Base-by-base conservation (phyloP, 2,113 vertebrate species). In the Pavo muticus region DNA sequence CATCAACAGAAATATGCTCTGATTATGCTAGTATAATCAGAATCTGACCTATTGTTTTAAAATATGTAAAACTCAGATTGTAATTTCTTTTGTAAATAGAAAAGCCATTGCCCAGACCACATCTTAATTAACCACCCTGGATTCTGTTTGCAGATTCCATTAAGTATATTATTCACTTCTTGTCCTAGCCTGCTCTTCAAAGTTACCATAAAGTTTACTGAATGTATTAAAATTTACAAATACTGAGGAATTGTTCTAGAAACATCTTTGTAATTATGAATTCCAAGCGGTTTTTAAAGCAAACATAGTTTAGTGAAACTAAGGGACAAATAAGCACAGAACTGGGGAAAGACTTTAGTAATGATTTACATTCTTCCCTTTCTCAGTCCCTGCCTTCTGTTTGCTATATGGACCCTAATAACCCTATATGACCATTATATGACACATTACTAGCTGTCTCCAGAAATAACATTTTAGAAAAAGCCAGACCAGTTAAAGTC, bases 71-170 rank as follows among this genome's bases (percentile, higher is more conserved):
- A 37, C 47, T 80, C 25, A 30, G 63, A 86, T 48, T 68, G 29
- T 74, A 91, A 88, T 91, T 91, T 68, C 71, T 83, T 88, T 78
- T 90, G 91, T 91, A 87, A 91, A 83, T 82, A 91, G 42, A 94
- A 88, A 94, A 93, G 23, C 27, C 39, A 40, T 83, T 91, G 72
- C 76, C 29, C 72, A 71, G 72, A 83, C 20, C 44, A 64, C 42
- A 61, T 89, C 83, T 87, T 77, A 91, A 94, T 91, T 90, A 92
- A 85, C 32, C 3, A 63, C 11, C 5, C 29, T 70, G 60, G 79
- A 82, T 89, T 85, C 48, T 40, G 5, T 70, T 77, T 91, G 74
- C n/a, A 83, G 71, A 92, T 87, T 91, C 89, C 79, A 59, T 92
- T 92, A 94, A 92, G 61, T 10, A 60, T 54, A 73, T n/a, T 77